These are phyloP conservation scores for Micropoecilia bifurca DNA, from an alignment of 2,797 vertebrate genomes.

Conservation along the genomic window DNA sequence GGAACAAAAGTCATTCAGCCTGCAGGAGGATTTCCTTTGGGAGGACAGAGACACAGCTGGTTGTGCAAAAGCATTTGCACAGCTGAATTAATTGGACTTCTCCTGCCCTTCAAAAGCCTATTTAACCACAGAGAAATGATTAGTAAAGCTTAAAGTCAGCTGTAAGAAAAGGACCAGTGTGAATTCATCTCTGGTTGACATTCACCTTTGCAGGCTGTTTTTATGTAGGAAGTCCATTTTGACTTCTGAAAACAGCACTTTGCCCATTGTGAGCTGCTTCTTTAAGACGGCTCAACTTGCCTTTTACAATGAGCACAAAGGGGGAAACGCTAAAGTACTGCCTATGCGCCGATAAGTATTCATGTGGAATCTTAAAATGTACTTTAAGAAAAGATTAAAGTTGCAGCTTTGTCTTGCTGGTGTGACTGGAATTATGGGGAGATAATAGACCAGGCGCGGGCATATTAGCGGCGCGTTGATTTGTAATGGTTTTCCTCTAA, in stretches of 20 bases:
- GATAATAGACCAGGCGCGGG: constrained; percentile 68
- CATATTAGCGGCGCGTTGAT: constrained; percentile 69
- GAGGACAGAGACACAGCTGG: constrained; percentile 40
- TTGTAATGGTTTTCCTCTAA: constrained; percentile 74
- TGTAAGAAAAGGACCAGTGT: constrained; percentile 6
- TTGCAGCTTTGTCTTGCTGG: constrained; percentile 40
- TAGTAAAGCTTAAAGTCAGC: constrained; percentile 19
- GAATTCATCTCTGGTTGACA: constrained; percentile 27
- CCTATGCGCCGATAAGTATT: constrained; percentile 40
- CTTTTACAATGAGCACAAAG: constrained; percentile 40
- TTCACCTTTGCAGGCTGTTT: constrained; percentile 32
- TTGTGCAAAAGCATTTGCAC: constrained; percentile 37
- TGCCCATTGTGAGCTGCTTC: constrained; percentile 29
- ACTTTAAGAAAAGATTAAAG: constrained; percentile 54
- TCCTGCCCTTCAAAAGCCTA: constrained; percentile 27
- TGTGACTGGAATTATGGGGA: constrained; percentile 68
- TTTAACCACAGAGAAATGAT: constrained; percentile 22
- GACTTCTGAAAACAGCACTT: constrained; percentile 32
- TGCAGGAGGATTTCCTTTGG: constrained; percentile 59
- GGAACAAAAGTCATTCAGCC: constrained; percentile 76
- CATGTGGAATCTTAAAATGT: constrained; percentile 59
- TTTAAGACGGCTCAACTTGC: constrained; percentile 27
- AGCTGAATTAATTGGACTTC: constrained; percentile 42
- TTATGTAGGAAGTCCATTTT: constrained; percentile 17
- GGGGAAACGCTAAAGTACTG: constrained; percentile 27